Conservation (phyloP, 2,113 vertebrate genomes). For the Pollimyrus isidori region DNA sequence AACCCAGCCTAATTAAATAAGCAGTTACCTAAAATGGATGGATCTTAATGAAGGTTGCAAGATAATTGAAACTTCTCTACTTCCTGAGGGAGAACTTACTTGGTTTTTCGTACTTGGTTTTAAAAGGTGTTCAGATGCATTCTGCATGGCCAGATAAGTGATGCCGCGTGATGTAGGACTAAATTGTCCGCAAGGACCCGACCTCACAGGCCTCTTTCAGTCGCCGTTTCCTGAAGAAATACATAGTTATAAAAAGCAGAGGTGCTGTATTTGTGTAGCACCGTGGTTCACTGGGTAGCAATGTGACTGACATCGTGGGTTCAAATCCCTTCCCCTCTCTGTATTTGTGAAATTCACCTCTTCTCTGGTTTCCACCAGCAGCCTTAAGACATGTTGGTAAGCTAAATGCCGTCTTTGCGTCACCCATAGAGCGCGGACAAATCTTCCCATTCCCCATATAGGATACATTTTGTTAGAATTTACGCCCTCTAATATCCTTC, state of each 20-base stretch:
- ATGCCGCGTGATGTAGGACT: background rate
- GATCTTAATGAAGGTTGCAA: background rate
- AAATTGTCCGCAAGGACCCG: background rate
- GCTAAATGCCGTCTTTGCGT: background rate
- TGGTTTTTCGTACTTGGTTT: background rate
- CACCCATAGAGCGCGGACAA: background rate
- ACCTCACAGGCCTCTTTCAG: background rate
- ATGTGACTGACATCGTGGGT: background rate
- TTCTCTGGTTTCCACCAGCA: background rate
- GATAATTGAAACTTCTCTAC: background rate
- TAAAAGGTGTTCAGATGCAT: background rate
- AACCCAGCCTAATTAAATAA: background rate
- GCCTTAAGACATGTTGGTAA: background rate
- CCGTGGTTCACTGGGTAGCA: background rate
- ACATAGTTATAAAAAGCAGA: background rate
- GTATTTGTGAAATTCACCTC: background rate
- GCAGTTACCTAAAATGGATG: background rate
- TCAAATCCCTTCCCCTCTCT: background rate
- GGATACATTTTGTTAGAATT: background rate
- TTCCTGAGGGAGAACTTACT: background rate
- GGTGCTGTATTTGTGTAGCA: background rate
- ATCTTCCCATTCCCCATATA: background rate
- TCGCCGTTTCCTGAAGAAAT: background rate
- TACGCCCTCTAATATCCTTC: background rate
- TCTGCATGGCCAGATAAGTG: background rate